A percentile compares a stretch with the other conserved stretches of the same genome.
These are phyloP conservation scores for Plagodis dolabraria DNA, from an alignment of 2,888 invertebrate genomes.

Conservation along the genomic window DNA sequence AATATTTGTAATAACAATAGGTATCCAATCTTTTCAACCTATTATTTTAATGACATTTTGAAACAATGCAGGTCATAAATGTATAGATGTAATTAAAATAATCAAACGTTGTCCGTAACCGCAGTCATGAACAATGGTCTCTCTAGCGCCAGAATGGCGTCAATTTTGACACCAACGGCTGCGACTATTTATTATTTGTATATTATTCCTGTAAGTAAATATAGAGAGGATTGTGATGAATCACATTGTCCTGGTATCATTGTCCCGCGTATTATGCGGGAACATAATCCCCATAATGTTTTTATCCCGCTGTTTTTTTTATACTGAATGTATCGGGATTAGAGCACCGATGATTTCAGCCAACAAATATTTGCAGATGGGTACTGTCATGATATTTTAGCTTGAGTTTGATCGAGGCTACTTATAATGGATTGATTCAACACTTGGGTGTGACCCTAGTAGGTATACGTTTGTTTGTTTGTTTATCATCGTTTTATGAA, in stretches of 20 bases:
- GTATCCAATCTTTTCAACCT: no score
- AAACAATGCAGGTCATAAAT: no score
- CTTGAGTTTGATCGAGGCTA: slow-evolving; percentile 22
- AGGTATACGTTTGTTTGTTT: background rate
- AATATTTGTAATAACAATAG: no score
- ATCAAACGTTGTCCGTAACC: slow-evolving; percentile 5
- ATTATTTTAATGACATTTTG: no score
- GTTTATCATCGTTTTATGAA: no score
- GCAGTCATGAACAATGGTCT: slow-evolving; percentile 31
- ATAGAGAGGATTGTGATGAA: slow-evolving; percentile 65
- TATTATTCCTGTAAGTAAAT: slow-evolving; percentile 80
- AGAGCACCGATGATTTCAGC: slow-evolving; percentile 61
- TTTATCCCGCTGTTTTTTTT: slow-evolving; percentile 50
- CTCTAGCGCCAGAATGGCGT: slow-evolving; percentile 54
- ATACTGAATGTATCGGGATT: slow-evolving; percentile 63
- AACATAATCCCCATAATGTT: slow-evolving; percentile 25
- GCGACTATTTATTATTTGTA: slow-evolving; percentile 77
- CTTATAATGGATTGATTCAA: slow-evolving; percentile 20
- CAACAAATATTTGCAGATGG: slow-evolving; percentile 75
- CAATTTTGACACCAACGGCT: slow-evolving; percentile 77
- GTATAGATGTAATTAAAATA: no score
- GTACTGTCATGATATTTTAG: slow-evolving; percentile 24
- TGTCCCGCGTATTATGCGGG: slow-evolving; percentile 54
- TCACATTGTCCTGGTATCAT: slow-evolving; percentile 66
- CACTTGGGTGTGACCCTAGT: slow-evolving; percentile 11